Evolutionary conservation across 2,797 vertebrate species (phyloP).

Genomic region (Scyliorhinus canicula): DNA sequence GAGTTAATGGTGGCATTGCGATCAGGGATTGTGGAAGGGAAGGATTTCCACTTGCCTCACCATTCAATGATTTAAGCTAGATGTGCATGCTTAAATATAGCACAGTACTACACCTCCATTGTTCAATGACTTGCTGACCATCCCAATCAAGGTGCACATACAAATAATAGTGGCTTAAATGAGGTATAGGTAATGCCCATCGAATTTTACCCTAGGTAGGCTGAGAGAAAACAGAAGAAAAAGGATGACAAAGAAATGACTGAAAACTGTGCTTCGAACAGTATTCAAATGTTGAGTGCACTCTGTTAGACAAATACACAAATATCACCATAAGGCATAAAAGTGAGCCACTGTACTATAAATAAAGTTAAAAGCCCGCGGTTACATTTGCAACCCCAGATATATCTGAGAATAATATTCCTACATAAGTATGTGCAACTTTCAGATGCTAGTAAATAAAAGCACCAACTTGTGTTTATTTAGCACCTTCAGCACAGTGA

Average conservation of each 20-base stretch:
- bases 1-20: not conserved
- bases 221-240: not conserved
- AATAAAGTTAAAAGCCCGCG: not conserved
- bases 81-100: not conserved
- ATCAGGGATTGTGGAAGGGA: not conserved
- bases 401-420: not conserved
- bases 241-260: not conserved
- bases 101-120: not conserved
- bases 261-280: not conserved
- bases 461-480: not conserved
- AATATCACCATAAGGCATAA: not conserved
- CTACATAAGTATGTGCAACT: not conserved
- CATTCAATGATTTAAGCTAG: not conserved
- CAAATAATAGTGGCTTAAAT: not conserved
- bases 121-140: not conserved
- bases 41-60: not conserved
- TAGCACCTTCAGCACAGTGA: not conserved
- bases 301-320: not conserved
- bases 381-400: not conserved
- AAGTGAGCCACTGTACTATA: not conserved
- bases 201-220: not conserved
- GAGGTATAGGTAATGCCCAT: too few relatives aligned
- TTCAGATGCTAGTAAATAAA: not conserved
- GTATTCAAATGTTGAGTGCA: not conserved
- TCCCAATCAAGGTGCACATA: not conserved